Conservation (phyloP, 1,140 invertebrate species). For the Meloidogyne floridensis region DNA sequence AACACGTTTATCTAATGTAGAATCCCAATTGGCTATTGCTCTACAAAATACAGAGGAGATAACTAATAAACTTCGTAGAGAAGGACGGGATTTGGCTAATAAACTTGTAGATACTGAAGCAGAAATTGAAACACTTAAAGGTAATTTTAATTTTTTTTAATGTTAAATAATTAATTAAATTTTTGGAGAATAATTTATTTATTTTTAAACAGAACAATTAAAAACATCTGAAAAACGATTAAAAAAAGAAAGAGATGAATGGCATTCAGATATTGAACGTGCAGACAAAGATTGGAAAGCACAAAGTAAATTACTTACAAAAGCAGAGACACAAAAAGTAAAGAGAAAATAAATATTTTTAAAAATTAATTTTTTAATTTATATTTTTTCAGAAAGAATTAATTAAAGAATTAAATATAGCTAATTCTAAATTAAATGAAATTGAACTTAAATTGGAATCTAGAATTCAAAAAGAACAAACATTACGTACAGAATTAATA, state of each 20-base stretch:
- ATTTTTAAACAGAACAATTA: background rate
- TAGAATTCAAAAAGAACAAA: conserved; percentile 1
- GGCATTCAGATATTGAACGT: conserved; percentile 10
- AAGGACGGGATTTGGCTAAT: background rate
- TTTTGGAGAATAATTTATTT: background rate
- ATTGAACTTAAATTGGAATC: background rate
- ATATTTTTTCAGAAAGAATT: conserved; percentile 6
- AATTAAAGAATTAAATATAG: background rate
- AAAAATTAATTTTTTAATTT: background rate
- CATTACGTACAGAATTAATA: background rate
- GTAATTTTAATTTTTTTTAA: conserved; percentile 5
- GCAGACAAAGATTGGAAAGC: conserved; percentile 21
- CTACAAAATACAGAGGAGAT: conserved; percentile 1
- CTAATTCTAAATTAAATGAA: background rate
- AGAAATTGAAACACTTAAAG: conserved; percentile 17
- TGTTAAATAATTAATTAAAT: background rate
- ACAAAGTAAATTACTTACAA: conserved; percentile 6
- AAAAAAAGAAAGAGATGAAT: conserved; percentile 12
- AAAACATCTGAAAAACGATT: conserved; percentile 13
- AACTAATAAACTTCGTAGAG: background rate
- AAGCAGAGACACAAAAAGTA: conserved; percentile 14
- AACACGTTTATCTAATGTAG: background rate
- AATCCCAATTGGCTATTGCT: conserved; percentile 8
- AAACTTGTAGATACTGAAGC: background rate
- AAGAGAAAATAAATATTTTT: too few relatives aligned